Conservation (phyloP, 2,888 invertebrate genomes). For the Pyrrhia umbra region DNA sequence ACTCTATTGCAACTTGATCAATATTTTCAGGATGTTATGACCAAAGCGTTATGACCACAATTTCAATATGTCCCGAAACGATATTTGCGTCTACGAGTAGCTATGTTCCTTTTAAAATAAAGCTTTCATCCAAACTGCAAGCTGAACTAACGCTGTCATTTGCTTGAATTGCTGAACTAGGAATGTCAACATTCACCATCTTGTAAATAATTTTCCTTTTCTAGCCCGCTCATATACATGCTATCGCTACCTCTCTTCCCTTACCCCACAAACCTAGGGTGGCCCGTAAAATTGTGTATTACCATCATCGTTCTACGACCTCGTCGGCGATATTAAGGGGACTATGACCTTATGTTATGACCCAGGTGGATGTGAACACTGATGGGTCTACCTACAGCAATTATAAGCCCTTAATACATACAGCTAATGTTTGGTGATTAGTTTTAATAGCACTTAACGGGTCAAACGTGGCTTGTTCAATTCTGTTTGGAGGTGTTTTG, state of each 20-base stretch:
- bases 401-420: constrained; percentile 54
- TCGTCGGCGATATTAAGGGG: constrained; percentile 79
- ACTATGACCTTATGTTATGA: constrained; percentile 79
- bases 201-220: too few relatives aligned
- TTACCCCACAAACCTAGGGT: constrained; percentile 70
- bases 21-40: too few relatives aligned
- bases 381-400: constrained; percentile 55
- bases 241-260: constrained; percentile 46
- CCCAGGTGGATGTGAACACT: constrained; percentile 67
- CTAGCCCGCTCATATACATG: constrained; percentile 6
- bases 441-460: constrained; percentile 47
- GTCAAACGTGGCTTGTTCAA: constrained; percentile 37
- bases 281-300: constrained; percentile 87
- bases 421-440: constrained; percentile 46
- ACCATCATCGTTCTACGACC: constrained; percentile 82
- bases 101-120: too few relatives aligned
- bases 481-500: constrained; percentile 40
- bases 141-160: too few relatives aligned
- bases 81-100: too few relatives aligned
- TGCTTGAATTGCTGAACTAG: too few relatives aligned
- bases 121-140: too few relatives aligned
- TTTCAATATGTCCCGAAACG: too few relatives aligned
- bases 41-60: too few relatives aligned
- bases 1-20: too few relatives aligned
- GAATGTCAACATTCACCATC: too few relatives aligned